phyloP scores from a whole-genome alignment of 1,140 invertebrate species.

The Temnothorax curvispinosus region DNA sequence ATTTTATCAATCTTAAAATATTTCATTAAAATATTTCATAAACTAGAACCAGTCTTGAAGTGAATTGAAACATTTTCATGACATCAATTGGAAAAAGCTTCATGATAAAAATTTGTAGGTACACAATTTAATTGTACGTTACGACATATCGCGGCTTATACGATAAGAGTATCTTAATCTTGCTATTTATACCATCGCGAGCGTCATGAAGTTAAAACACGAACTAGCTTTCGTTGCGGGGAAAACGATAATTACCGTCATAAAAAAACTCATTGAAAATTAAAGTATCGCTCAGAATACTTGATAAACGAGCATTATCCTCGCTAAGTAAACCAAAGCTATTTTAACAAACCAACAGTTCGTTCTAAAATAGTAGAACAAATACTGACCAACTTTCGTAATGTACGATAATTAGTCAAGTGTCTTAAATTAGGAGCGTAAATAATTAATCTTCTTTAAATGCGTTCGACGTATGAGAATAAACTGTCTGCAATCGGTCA shows the following conservation, averaged over 20 bases:
- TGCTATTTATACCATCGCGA: slow-evolving; percentile 42
- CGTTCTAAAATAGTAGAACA: not conserved
- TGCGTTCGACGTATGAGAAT: not conserved
- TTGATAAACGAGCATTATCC: not conserved
- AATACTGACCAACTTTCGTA: not conserved
- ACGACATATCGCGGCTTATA: not conserved
- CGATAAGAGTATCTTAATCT: slow-evolving; percentile 62
- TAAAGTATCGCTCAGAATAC: slow-evolving; percentile 10
- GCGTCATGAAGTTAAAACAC: slow-evolving; percentile 40
- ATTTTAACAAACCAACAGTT: not conserved
- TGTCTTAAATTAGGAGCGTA: not conserved
- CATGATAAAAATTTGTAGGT: not conserved
- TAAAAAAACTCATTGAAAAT: slow-evolving; percentile 20
- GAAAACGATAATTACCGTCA: slow-evolving; percentile 1
- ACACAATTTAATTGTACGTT: no score
- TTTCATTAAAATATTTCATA: not conserved
- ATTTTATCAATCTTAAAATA: not conserved
- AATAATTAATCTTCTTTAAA: slow-evolving; percentile 28
- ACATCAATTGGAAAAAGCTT: not conserved
- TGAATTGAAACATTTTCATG: not conserved
- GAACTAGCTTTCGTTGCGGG: not conserved
- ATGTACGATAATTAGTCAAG: not conserved
- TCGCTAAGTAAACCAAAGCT: not conserved
- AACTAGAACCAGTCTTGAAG: not conserved
- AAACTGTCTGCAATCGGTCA: not conserved